Percentiles rank a stretch among this genome's conserved stretches.
These are phyloP conservation scores for Callopanchax toddi DNA, from an alignment of 2,113 vertebrate species.

Conservation along the genomic window DNA sequence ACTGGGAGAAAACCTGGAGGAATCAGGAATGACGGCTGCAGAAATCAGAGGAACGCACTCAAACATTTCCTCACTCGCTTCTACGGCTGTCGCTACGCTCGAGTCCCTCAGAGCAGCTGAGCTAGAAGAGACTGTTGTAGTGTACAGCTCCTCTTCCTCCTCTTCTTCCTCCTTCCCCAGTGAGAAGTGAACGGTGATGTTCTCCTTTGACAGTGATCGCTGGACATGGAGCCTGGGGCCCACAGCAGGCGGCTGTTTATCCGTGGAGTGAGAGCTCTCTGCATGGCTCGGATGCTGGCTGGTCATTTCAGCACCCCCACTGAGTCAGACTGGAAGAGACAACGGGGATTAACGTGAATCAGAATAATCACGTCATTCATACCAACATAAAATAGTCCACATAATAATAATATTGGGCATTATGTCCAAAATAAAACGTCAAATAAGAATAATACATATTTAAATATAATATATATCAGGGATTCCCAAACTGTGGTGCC, in stretches of 20 bases:
- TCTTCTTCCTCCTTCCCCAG: slow-evolving; percentile 94
- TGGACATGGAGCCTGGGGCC: slow-evolving; percentile 91
- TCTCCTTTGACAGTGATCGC: slow-evolving; percentile 88
- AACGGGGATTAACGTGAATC: background rate
- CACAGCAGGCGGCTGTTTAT: slow-evolving; percentile 76
- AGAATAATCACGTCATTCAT: background rate
- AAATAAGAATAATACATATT: too few species aligned
- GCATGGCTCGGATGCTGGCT: slow-evolving; percentile 90
- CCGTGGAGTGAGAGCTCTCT: slow-evolving; percentile 77
- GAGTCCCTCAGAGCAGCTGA: slow-evolving; percentile 81
- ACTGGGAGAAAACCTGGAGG: slow-evolving; percentile 57
- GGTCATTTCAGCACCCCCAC: slow-evolving; percentile 91
- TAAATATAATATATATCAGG: too few species aligned
- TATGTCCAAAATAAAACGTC: too few species aligned
- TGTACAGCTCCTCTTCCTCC: slow-evolving; percentile 87
- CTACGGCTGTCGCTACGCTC: slow-evolving; percentile 88
- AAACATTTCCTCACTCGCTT: slow-evolving; percentile 93
- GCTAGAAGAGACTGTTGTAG: slow-evolving; percentile 49
- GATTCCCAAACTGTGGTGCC: too few species aligned
- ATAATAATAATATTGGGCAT: too few species aligned
- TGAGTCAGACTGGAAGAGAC: slow-evolving; percentile 78
- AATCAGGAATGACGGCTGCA: slow-evolving; percentile 71
- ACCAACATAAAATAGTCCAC: too few species aligned
- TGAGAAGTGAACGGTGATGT: slow-evolving; percentile 95
- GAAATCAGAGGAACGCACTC: slow-evolving; percentile 72